Conservation (phyloP, 2,888 invertebrate species). For the Pseudococcus jackbeardsleyi region DNA sequence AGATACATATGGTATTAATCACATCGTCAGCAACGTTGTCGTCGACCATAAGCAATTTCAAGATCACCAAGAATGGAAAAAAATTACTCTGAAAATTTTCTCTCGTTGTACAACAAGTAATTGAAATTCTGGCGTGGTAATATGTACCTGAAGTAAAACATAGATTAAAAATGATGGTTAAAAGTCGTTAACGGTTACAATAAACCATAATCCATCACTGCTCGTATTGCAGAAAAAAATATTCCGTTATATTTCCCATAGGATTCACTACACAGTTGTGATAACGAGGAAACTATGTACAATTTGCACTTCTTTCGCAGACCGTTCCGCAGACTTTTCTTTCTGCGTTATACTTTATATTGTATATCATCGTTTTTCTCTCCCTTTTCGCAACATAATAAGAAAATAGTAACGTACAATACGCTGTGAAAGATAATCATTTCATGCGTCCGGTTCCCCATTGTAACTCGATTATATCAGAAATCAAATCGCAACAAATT, state of each 20-base stretch:
- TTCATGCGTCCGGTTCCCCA: constrained; percentile 37
- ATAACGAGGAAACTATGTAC: constrained; percentile 61
- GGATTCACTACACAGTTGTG: constrained; percentile 53
- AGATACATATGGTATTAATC: background rate
- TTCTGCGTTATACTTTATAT: background rate
- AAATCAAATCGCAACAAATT: constrained; percentile 53
- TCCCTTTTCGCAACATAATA: constrained; percentile 18
- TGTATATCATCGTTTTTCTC: constrained; percentile 46
- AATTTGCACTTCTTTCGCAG: constrained; percentile 61
- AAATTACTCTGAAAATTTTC: background rate
- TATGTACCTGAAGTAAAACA: constrained; percentile 38
- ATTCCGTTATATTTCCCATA: constrained; percentile 51
- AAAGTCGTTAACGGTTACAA: constrained; percentile 62
- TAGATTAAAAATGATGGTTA: constrained; percentile 61
- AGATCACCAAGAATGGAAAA: constrained; percentile 1
- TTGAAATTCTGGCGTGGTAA: background rate
- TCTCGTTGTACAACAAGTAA: background rate
- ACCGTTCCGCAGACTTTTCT: constrained; percentile 40
- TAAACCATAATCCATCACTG: constrained; percentile 62
- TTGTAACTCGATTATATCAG: constrained; percentile 55
- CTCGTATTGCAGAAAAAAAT: constrained; percentile 43
- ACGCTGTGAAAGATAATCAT: constrained; percentile 52
- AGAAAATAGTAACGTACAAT: constrained; percentile 53
- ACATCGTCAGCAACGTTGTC: constrained; percentile 2
- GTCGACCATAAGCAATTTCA: background rate